Evolutionary conservation across 1,140 invertebrate species (phyloP).

Genomic region (Globodera rostochiensis): DNA sequence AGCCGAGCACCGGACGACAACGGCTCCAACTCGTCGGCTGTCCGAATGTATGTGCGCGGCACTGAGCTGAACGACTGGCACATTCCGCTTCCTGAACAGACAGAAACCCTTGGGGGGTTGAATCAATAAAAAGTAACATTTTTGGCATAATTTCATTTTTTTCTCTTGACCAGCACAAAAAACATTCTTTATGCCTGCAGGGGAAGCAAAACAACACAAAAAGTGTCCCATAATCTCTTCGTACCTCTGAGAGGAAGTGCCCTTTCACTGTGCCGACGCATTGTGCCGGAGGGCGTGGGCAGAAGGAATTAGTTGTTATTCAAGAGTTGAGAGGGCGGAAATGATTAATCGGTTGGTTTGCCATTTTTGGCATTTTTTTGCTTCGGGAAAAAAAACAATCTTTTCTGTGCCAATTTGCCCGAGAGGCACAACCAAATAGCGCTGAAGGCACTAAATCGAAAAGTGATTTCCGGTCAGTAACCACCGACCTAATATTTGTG

Average conservation of each 20-base stretch:
- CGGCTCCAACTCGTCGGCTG: constrained; percentile 18
- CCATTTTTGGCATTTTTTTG: neutral
- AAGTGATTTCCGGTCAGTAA: too few relatives aligned
- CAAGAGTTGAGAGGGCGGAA: neutral
- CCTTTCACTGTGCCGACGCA: neutral
- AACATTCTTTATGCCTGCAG: too few relatives aligned
- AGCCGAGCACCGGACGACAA: constrained; percentile 5
- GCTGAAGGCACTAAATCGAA: too few relatives aligned
- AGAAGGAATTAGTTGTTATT: neutral
- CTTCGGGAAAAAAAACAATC: too few relatives aligned
- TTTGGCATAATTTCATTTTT: too few relatives aligned
- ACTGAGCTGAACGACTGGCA: constrained; percentile 29
- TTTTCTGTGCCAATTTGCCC: too few relatives aligned
- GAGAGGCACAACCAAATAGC: too few relatives aligned
- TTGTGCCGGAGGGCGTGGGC: neutral
- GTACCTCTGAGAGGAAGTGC: neutral
- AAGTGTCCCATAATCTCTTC: too few relatives aligned
- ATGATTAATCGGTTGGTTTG: neutral
- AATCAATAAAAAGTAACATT: too few relatives aligned
- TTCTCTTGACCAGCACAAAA: too few relatives aligned
- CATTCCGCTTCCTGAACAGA: constrained; percentile 11
- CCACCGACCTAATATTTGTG: too few relatives aligned
- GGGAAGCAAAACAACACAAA: too few relatives aligned
- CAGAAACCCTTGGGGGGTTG: neutral
- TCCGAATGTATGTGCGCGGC: constrained; percentile 23